Base-by-base conservation (phyloP, 2,797 vertebrate genomes). In the Threskiornis aethiopicus region DNA sequence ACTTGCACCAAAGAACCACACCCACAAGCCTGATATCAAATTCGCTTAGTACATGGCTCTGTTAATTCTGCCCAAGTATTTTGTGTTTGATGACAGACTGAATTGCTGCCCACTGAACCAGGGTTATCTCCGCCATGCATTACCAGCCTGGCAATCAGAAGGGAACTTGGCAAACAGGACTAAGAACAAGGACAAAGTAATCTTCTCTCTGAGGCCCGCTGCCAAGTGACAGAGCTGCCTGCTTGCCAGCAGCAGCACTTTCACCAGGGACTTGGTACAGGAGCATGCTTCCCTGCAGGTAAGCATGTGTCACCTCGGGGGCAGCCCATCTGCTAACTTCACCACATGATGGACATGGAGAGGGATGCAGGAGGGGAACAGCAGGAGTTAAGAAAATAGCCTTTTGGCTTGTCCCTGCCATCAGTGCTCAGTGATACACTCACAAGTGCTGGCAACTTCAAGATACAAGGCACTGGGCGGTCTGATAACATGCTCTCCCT, bases 111-210 rank as follows among this genome's bases (percentile, higher is more conserved):
- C 87, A 16, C 22, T 94, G 94, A 97, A 95, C 69, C 89, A 78
- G 70, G 85, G 76, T 95, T 96, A 94, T 96, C 89, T 95, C 86
- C 69, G 59, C 75, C 66, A 37, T 58, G 91, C 93, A 91, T 47
- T 93, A 87, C 93, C 85, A 96, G 93, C 66, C 93, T 94, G 91
- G 94, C 79, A 89, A 77, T 87, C 89, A 75, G 93, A 88, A 93
- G 80, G 90, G 65, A 92, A 70, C 83, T 91, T 97, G 95, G 95
- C 96, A 93, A 93, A 89, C 31, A 52, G 72, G 83, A 69, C 51
- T 67, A 76, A 75, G 58, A 95, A 67, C 72, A 93, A 96, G 96
- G 96, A 93, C 93, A 89, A 90, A 92, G 66, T 86, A 89, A 97
- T 97, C 93, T 93, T 67, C 71, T 93, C 72, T 71, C 41, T 3